Evolutionary conservation across 2,113 vertebrate genomes (phyloP).

Genomic region (Thalassoma bifasciatum): DNA sequence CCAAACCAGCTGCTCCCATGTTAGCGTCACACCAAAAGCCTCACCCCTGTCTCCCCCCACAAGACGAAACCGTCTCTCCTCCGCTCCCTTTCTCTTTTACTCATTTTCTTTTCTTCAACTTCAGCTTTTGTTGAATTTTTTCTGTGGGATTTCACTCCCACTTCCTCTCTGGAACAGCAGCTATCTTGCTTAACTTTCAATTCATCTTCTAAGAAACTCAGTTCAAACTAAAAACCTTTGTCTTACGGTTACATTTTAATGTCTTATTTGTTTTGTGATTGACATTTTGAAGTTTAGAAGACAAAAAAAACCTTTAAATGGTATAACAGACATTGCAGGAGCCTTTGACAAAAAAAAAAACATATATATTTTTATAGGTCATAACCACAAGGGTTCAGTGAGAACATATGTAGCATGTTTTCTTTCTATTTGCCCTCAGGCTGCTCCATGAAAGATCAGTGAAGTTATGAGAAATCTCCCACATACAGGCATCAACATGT

Average conservation of each 20-base stretch:
- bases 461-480: neutral
- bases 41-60: neutral
- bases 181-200: too few relatives aligned
- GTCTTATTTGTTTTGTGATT: too few relatives aligned
- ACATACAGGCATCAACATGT: neutral
- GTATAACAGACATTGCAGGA: too few relatives aligned
- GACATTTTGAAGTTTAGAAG: too few relatives aligned
- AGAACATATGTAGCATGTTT: neutral
- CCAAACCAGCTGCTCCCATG: slow-evolving; percentile 36
- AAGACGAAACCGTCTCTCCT: slow-evolving; percentile 1
- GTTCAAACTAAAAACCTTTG: too few relatives aligned
- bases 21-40: slow-evolving; percentile 41
- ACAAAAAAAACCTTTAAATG: too few relatives aligned
- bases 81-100: neutral
- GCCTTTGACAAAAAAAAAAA: neutral
- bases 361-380: neutral
- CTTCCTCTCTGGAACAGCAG: neutral
- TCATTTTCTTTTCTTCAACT: neutral
- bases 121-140: neutral
- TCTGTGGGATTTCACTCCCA: neutral
- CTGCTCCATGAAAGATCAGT: neutral
- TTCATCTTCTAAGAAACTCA: too few relatives aligned
- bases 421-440: neutral
- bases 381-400: neutral
- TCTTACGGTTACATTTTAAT: too few relatives aligned